Evolutionary conservation across 1,140 invertebrate species (phyloP).

Genomic region (Eubasilissa regina): DNA sequence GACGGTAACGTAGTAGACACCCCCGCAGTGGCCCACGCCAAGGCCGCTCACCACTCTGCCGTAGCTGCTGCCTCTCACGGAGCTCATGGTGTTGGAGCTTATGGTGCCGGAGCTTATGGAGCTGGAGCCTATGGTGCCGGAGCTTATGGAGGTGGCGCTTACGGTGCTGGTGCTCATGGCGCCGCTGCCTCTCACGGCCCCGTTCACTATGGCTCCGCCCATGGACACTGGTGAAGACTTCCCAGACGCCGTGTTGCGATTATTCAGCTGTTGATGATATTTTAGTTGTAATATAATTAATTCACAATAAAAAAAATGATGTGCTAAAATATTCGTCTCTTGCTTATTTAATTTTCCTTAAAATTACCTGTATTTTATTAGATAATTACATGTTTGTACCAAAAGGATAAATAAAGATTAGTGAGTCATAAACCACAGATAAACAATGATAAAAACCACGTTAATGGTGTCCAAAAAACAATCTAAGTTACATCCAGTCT

Average conservation of each 20-base stretch:
- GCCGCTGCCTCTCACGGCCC: conserved; percentile 58
- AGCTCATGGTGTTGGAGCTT: not conserved
- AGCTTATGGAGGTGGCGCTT: conserved; percentile 61
- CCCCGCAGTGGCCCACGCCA: too few relatives aligned
- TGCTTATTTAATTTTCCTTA: too few relatives aligned
- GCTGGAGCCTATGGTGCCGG: conserved; percentile 63
- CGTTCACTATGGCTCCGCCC: not conserved
- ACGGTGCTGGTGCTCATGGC: conserved; percentile 64
- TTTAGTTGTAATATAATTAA: not conserved
- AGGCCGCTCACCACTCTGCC: too few relatives aligned
- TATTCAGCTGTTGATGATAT: not conserved
- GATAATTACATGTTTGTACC: too few relatives aligned
- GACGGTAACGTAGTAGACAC: not conserved
- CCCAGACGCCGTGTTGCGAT: not conserved
- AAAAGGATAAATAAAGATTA: too few relatives aligned
- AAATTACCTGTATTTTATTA: too few relatives aligned
- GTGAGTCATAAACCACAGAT: too few relatives aligned
- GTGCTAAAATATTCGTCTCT: too few relatives aligned
- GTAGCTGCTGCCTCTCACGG: not conserved
- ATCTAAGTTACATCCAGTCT: too few relatives aligned
- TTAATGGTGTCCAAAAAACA: too few relatives aligned
- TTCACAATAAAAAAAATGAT: too few relatives aligned
- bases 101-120: conserved; percentile 58
- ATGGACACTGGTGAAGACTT: not conserved
- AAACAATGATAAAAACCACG: too few relatives aligned